Conservation (phyloP, 1,140 invertebrate genomes). For the Drosophila pruinosa region DNA sequence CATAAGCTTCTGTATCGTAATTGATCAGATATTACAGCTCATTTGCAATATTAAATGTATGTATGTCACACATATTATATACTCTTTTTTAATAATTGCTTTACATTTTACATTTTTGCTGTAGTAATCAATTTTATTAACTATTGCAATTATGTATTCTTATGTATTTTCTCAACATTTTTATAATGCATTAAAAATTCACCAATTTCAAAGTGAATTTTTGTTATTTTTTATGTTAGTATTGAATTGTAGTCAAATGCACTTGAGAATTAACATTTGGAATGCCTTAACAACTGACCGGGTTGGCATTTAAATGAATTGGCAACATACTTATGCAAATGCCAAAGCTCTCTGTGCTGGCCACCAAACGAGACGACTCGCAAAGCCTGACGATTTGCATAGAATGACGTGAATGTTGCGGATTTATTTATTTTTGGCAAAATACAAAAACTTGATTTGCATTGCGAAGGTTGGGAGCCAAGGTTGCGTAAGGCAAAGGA, state of each 20-base stretch:
- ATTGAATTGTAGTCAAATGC: slow-evolving; percentile 55
- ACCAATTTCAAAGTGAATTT: background rate
- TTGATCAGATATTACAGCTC: too few relatives aligned
- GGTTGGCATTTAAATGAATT: slow-evolving; percentile 75
- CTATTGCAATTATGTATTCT: too few relatives aligned
- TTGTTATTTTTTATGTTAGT: background rate
- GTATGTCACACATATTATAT: too few relatives aligned
- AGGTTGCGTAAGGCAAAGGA: slow-evolving; percentile 13
- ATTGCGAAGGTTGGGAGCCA: too few relatives aligned
- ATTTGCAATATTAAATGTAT: too few relatives aligned
- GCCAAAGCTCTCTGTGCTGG: slow-evolving; percentile 3
- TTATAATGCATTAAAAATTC: slow-evolving; percentile 7
- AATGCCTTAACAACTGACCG: slow-evolving; percentile 72
- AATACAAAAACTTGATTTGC: slow-evolving; percentile 48
- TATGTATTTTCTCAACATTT: background rate
- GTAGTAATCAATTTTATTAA: too few relatives aligned
- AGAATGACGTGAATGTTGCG: slow-evolving; percentile 49
- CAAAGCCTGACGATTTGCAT: slow-evolving; percentile 57
- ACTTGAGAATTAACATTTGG: slow-evolving; percentile 80
- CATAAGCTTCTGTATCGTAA: too few relatives aligned
- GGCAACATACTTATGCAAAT: slow-evolving; percentile 79
- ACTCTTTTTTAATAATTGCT: too few relatives aligned
- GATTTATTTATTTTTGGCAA: slow-evolving; percentile 15
- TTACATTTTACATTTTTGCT: too few relatives aligned
- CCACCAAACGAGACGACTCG: slow-evolving; percentile 54